phyloP scores from a whole-genome alignment of 2,113 vertebrate genomes.

The Corynorhinus townsendii region DNA sequence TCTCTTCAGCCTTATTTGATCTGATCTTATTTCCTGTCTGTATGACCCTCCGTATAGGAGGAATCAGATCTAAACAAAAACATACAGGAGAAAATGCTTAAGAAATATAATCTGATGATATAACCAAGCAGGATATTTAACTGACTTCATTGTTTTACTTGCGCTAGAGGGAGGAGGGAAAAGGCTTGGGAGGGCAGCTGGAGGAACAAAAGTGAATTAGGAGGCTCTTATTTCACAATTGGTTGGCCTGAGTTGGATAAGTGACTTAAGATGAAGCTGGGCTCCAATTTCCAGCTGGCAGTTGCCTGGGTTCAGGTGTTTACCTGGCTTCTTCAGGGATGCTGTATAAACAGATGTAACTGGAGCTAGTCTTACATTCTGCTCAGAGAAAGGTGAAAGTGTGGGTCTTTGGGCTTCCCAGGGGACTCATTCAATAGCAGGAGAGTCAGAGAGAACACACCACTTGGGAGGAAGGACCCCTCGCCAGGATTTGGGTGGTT shows the following conservation, averaged over 20 bases:
- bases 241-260: slow-evolving; percentile 47
- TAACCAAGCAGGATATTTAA: slow-evolving; percentile 42
- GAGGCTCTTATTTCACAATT: slow-evolving; percentile 62
- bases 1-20: background rate
- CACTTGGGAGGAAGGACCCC: background rate
- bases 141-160: slow-evolving; percentile 50
- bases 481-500: background rate
- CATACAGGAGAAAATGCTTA: background rate
- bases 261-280: slow-evolving; percentile 53
- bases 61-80: slow-evolving; percentile 1
- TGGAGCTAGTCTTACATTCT: slow-evolving; percentile 61
- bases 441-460: slow-evolving; percentile 26
- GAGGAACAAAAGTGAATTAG: slow-evolving; percentile 55
- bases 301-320: slow-evolving; percentile 64
- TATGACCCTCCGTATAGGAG: background rate
- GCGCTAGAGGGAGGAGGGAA: background rate
- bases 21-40: background rate
- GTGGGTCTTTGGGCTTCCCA: slow-evolving; percentile 36
- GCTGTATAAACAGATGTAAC: slow-evolving; percentile 62
- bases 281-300: slow-evolving; percentile 63
- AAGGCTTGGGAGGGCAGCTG: background rate
- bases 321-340: slow-evolving; percentile 59
- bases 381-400: slow-evolving; percentile 47
- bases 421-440: background rate
- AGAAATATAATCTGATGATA: background rate